phyloP scores from a whole-genome alignment of 2,113 vertebrate species.

The Herpetotheres cachinnans region DNA sequence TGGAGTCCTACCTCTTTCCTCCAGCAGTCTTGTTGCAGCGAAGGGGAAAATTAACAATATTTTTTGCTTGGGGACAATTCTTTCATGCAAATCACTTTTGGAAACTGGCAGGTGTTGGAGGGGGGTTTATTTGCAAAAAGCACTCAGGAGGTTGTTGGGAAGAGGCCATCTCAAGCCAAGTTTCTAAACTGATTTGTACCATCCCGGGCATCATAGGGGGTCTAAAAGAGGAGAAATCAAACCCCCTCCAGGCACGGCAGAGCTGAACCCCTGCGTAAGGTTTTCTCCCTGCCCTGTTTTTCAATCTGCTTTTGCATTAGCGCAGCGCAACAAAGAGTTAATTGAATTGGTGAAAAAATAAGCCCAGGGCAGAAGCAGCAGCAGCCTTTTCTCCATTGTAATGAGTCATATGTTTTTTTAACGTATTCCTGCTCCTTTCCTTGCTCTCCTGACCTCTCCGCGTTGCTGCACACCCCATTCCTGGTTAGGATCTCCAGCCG shows the following conservation, averaged over 20 bases:
- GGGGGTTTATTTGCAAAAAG: neutral
- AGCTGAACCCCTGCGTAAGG: accelerated
- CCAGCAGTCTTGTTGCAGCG: neutral
- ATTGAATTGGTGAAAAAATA: neutral
- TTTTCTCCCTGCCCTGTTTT: neutral
- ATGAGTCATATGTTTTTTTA: neutral
- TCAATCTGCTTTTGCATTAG: neutral
- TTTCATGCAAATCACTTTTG: neutral
- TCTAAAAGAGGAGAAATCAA: neutral
- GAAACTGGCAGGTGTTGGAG: neutral
- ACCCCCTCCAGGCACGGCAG: neutral
- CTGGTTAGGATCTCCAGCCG: neutral
- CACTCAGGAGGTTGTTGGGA: neutral
- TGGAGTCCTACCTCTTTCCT: neutral
- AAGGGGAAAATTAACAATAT: neutral
- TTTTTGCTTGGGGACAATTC: neutral
- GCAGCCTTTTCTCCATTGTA: neutral
- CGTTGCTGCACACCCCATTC: neutral
- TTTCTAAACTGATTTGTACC: neutral
- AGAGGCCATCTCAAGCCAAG: neutral
- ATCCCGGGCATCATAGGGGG: neutral
- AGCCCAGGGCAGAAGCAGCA: neutral
- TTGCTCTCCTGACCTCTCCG: neutral
- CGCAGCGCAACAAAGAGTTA: neutral
- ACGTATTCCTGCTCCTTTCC: neutral